Evolutionary conservation across 2,797 vertebrate genomes (phyloP).

Genomic region (Pseudocheirus occidentalis): DNA sequence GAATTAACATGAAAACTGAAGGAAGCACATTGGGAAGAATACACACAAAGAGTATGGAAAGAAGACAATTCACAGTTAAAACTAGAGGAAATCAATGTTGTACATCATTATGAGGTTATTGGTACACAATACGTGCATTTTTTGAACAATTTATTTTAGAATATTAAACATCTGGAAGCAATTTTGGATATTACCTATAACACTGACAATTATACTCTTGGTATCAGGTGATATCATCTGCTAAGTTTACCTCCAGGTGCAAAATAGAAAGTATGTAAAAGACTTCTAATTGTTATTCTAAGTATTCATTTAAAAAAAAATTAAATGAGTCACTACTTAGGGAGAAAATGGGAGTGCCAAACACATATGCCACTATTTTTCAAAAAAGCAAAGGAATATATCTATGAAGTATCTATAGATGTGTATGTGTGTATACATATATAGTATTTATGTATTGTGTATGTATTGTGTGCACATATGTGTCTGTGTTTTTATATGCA

Average conservation of each 20-base stretch:
- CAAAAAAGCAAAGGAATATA: constrained; percentile 64
- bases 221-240: constrained; percentile 75
- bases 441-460: background rate
- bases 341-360: constrained; percentile 8
- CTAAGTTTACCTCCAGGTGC: constrained; percentile 55
- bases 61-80: background rate
- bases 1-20: background rate
- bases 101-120: background rate
- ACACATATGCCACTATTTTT: constrained; percentile 41
- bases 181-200: constrained; percentile 26
- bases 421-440: background rate
- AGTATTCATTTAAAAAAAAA: constrained; percentile 65
- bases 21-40: background rate
- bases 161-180: constrained; percentile 50
- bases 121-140: constrained; percentile 54
- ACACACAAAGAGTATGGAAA: background rate
- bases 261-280: constrained; percentile 47
- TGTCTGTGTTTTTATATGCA: background rate
- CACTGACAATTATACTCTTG: constrained; percentile 31
- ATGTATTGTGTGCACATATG: background rate
- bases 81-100: background rate
- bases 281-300: constrained; percentile 55
- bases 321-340: background rate
- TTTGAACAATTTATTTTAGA: constrained; percentile 47
- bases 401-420: background rate